These are phyloP conservation scores for Dasyornis broadbenti DNA, from an alignment of 2,113 vertebrate species.

Conservation along the genomic window DNA sequence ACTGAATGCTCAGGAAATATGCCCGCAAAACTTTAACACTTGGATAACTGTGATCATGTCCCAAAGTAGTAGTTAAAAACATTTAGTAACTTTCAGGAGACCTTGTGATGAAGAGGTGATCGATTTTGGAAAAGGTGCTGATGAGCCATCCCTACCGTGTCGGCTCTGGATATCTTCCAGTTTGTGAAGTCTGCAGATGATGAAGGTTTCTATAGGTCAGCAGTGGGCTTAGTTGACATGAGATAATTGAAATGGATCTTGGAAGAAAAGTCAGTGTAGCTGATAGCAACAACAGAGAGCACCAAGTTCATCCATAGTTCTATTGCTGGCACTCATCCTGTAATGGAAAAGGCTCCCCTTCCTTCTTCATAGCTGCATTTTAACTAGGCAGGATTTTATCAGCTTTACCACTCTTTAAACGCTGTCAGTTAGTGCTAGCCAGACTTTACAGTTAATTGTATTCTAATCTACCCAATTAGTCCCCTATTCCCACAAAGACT, in stretches of 20 bases:
- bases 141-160: background rate
- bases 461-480: slow-evolving; percentile 60
- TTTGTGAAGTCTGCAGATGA: background rate
- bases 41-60: background rate
- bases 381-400: slow-evolving; percentile 7
- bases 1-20: background rate
- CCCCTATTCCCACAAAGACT: slow-evolving; percentile 55
- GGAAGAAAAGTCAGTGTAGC: background rate
- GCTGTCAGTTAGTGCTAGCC: slow-evolving; percentile 11
- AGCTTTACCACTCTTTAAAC: slow-evolving; percentile 29
- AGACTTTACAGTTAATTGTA: slow-evolving; percentile 56
- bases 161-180: background rate
- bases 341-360: background rate
- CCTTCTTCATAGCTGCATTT: background rate
- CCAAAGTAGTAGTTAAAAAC: background rate
- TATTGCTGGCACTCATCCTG: background rate
- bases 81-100: background rate
- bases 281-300: background rate
- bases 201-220: background rate
- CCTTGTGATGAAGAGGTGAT: background rate
- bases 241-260: background rate
- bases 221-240: background rate
- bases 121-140: background rate
- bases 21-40: background rate
- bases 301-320: background rate